These are phyloP conservation scores for Acanthosoma haemorrhoidale DNA, from an alignment of 2,888 invertebrate genomes.

Conservation along the genomic window DNA sequence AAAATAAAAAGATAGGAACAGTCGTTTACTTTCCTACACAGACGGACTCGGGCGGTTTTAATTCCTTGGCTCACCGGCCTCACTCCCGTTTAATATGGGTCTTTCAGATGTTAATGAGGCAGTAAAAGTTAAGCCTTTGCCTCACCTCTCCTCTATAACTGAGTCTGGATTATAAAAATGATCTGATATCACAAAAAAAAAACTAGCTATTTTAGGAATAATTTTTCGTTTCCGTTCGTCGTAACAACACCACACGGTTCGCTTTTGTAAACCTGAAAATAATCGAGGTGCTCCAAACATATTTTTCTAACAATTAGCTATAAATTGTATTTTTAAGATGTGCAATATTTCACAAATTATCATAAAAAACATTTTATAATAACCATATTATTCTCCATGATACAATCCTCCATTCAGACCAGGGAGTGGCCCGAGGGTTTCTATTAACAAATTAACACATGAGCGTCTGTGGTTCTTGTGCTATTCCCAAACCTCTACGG, in stretches of 20 bases:
- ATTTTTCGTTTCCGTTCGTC: conserved; percentile 9
- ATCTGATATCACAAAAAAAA: conserved; percentile 20
- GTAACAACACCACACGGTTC: background rate
- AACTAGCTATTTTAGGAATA: background rate
- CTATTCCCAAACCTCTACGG: too few species aligned
- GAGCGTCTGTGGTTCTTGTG: too few species aligned
- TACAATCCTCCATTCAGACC: too few species aligned
- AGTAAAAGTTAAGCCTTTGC: conserved; percentile 10
- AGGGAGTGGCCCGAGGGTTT: too few species aligned
- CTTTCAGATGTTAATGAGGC: conserved; percentile 25
- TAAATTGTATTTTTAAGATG: too few species aligned
- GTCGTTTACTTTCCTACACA: background rate
- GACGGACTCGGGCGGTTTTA: conserved; percentile 2
- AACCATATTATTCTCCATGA: too few species aligned
- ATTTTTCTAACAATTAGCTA: too few species aligned
- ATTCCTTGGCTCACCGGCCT: background rate
- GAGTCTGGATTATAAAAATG: conserved; percentile 1
- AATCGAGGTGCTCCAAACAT: too few species aligned
- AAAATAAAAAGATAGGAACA: background rate
- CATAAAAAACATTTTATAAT: too few species aligned
- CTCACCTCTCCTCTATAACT: background rate
- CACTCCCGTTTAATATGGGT: conserved; percentile 19
- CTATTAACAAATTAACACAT: too few species aligned
- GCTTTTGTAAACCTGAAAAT: too few species aligned
- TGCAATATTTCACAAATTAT: too few species aligned